Evolutionary conservation across 2,113 vertebrate genomes (phyloP).

Genomic region (Odobenus rosmarus): DNA sequence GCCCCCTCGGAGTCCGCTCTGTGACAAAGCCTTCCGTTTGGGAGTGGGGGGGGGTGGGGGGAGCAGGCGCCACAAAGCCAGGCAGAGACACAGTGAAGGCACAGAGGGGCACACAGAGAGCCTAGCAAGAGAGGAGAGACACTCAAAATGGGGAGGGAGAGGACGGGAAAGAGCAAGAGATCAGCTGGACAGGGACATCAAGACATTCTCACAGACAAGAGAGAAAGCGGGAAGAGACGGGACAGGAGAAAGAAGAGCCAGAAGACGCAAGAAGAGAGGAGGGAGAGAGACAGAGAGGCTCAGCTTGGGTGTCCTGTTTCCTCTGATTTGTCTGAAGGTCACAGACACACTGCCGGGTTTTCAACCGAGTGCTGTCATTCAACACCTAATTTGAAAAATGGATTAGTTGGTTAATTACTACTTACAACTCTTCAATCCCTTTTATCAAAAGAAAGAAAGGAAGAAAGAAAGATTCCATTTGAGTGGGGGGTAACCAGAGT

Average conservation of each 20-base stretch:
- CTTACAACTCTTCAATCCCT: background rate
- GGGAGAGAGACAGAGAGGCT: background rate
- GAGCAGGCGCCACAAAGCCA: background rate
- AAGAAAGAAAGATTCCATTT: background rate
- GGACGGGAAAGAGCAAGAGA: fast-evolving
- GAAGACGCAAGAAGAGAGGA: background rate
- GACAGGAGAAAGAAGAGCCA: background rate
- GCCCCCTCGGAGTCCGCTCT: background rate
- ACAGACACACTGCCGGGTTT: background rate
- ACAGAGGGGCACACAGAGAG: background rate
- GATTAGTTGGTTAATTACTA: background rate
- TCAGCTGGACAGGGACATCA: fast-evolving
- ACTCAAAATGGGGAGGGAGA: background rate
- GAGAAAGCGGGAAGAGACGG: background rate
- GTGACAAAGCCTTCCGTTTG: background rate
- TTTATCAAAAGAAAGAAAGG: background rate
- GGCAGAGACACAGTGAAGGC: background rate
- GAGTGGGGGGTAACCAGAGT: background rate
- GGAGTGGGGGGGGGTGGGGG: background rate
- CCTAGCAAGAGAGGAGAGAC: background rate
- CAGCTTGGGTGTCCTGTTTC: background rate
- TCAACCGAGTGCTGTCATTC: background rate
- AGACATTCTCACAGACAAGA: background rate
- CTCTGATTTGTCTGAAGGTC: background rate
- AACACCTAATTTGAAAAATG: background rate